Evolutionary conservation across 1,140 invertebrate species (phyloP), one percentile per base, ranked within the genome.

Genomic region (Stegodyphus dumicola): DNA sequence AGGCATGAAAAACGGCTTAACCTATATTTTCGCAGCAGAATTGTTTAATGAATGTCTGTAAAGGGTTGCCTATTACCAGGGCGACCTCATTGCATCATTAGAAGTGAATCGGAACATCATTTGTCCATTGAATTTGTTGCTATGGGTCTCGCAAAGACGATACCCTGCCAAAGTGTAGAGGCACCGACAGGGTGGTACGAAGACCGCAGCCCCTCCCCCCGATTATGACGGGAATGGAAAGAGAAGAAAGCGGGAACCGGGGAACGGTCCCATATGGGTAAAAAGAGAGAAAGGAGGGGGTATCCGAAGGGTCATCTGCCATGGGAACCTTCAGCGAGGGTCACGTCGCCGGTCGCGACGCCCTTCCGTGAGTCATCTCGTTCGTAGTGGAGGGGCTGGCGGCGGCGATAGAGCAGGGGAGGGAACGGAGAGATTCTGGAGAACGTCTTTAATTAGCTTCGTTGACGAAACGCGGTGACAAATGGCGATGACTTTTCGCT

Each of bases 381-480:
- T 33, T 33, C 33, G 33, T 33, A 33, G 33, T 33, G 33, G 33
- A 33, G 33, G 33, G 33, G 33, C 33, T 33, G 33, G 33, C 33
- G 33, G 33, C 33, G 33, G 33, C 33, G 33, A 3, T 33, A 33
- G 33, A 33, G 33, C 33, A 33, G 33, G 33, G 33, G 33, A 33
- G 33, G 33, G 33, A 33, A 33, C 33, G 33, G 33, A 33, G 33
- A 33, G 33, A 33, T 33, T 60, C 56, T 60, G 15, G 56, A 9
- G 56, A 60, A 60, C 65, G 71, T 83, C 80, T 83, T 83, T 83
- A 83, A 83, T 83, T 74, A 83, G 70, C 77, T 80, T 56, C 65
- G 77, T 80, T 80, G 77, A 80, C 77, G 77, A 80, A 67, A 75
- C 51, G 69, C 60, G 80, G 71, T 75, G 80, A 83, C 70, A 83